These are phyloP conservation scores for Callospermophilus lateralis DNA, from an alignment of 2,113 vertebrate genomes.

Conservation along the genomic window DNA sequence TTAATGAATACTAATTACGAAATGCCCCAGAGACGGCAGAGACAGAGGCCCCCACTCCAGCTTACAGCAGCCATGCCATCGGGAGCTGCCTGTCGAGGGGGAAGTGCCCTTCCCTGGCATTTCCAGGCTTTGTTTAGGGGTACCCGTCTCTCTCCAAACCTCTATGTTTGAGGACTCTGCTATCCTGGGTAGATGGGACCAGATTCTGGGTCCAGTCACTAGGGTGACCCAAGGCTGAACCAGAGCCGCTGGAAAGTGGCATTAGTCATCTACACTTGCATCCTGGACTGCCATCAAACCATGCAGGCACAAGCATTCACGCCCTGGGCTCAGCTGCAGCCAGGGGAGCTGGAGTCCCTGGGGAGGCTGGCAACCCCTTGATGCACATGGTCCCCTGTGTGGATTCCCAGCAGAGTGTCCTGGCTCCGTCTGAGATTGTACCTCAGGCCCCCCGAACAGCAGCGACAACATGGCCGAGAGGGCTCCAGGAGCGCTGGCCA, in stretches of 20 bases:
- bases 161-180: neutral
- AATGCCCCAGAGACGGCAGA: neutral
- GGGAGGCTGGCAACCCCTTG: neutral
- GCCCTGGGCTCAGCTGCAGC: neutral
- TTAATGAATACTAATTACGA: slow-evolving; percentile 88
- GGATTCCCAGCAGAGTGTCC: neutral
- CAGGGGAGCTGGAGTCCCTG: neutral
- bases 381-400: neutral
- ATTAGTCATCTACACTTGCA: neutral
- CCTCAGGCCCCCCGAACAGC: neutral
- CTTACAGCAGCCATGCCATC: too few relatives aligned
- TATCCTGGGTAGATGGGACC: neutral
- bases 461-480: neutral
- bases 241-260: neutral
- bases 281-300: neutral
- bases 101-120: neutral
- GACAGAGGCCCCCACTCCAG: neutral
- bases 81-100: neutral
- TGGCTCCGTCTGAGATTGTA: neutral
- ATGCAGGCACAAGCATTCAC: neutral
- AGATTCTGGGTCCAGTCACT: neutral
- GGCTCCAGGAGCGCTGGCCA: neutral
- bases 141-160: neutral
- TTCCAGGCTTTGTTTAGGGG: neutral
- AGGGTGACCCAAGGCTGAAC: neutral